Base-by-base conservation (phyloP, 2,113 vertebrate species). In the Micronisus gabar region DNA sequence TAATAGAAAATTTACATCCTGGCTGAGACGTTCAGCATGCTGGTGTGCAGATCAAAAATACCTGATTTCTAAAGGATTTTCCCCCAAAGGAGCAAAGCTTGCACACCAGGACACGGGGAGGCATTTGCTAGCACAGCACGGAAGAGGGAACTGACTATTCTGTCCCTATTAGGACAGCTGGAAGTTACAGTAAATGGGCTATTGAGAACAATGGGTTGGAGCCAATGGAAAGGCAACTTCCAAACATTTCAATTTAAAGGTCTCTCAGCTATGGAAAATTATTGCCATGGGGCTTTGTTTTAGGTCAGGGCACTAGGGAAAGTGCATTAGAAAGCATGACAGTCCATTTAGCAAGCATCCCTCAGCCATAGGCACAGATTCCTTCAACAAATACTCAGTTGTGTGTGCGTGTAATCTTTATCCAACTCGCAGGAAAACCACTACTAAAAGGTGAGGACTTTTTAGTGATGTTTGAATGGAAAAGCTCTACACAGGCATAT, bases 231-330 rank as follows among this genome's bases (percentile, higher is more conserved):
- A 95, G 85, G 50, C 90, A 94, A 93, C 92, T 94, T 96, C 90
- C 90, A 94, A 96, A 95, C 62, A 92, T 97, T 93, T 97, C 96
- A 94, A 95, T 97, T 97, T 93, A 96, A 96, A 97, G 92, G 79
- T 96, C 94, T 96, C 94, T 95, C 95, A 96, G 65, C 88, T 96
- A 96, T 91, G 90, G 96, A 96, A 96, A 95, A 96, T 94, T 81
- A 91, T 87, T 96, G 90, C 81, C 48, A 78, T 88, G 86, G 92
- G 91, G 79, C 86, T 96, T 96, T 84, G 88, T 94, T 97, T 96
- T 66, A 93, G 90, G 92, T 94, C 88, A 88, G 67, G 74, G 82
- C 92, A 94, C 71, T 47, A 86, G 90, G 76, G 80, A 96, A 93
- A 93, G 91, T 59, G 62, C 79, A 70, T 93, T 95, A 79, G 94